Evolutionary conservation across 2,113 vertebrate species (phyloP), one percentile per base, ranked within the genome.

Genomic region (Sciurus niger): DNA sequence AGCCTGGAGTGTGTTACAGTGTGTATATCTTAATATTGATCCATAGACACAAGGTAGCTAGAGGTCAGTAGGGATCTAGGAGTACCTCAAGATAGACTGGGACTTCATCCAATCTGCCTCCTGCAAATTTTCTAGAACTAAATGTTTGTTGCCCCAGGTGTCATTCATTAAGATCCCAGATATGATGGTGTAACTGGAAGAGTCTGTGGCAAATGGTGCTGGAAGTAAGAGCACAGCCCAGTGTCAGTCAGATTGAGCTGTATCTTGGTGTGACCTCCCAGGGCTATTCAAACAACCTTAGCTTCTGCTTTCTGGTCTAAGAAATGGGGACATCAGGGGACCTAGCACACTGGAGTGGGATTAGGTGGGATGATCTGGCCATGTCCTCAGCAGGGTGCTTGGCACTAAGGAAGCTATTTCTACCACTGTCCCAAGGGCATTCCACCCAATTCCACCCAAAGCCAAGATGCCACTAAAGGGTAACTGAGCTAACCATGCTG

Each of bases 161-260:
- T 67, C 48, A 87, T 24, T 95, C 17, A n/a, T 88, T 86, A 92
- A 84, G 32, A 84, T 90, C 53, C 55, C 78, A 46, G 24, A 51
- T 82, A 51, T 12, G 37, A 72, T 28, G 28, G n/a, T 53, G 8
- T 68, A 13, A 79, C 70, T 84, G 51, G 34, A 80, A 51, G 28
- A 68, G 73, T 80, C 82, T 10, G 34, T 25, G 24, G 60, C 30
- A 73, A 80, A 77, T 48, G 32, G 10, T 17, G 1, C 37, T 87
- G 11, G n/a, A 55, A 53, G 40, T 48, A n/a, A 83, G 32, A 78
- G 25, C 22, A 55, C 51, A 77, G 32, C 40, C 79, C 60, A 37
- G 28, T 24, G 13, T 30, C 77, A 46, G 1, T 22, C 9, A 28
- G 48, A 63, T 77, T 16, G 32, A 2, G 16, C 53, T 93, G 22